Base-by-base conservation (phyloP, 2,888 invertebrate species). In the Pseudanteris insignis region DNA sequence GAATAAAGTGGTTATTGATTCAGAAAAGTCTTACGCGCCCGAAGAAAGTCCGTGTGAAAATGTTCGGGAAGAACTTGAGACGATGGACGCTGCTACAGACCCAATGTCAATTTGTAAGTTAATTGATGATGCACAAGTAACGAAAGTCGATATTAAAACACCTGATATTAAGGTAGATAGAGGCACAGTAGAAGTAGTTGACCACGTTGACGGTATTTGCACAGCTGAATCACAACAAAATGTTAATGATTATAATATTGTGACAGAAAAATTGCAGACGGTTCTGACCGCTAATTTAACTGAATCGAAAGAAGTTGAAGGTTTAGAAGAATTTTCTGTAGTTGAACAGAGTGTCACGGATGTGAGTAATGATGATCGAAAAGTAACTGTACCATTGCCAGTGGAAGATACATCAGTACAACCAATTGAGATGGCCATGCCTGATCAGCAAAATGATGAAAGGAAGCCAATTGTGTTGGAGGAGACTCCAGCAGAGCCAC, bases 161-260 rank as follows among this genome's bases (percentile, higher is more conserved):
- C 73, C 55, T 46, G 68, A 51, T 70, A 69, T 70, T 66, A 66
- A 73, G 59, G 60, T 79, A 78, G 76, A 73, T 64, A 65, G 67
- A 66, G 72, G 76, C 79, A 79, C 78, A 70, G 76, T 80, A 79
- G 80, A 76, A 66, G 66, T 79, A 78, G 76, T 69, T 69, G 63
- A 72, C 76, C 77, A 77, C 78, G 58, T 70, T 67, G 76, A 69
- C 57, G 67, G 67, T 71, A 74, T 65, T 67, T 55, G 73, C 75
- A 77, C 77, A 66, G 70, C 79, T 78, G 76, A 76, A 60, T 62
- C 65, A 65, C 64, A 54, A 61, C 67, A 67, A 64, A 53, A 67
- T 57, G 55, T 64, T 66, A 57, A 62, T 48, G 26, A 65, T 37
- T 59, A 51, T 59, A 37, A 14, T 53, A 18, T 58, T 50, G 57